A percentile compares a stretch with the other conserved stretches of the same genome.
Conservation (phyloP, 1,140 invertebrate genomes). For the Euglossa dilemma region DNA sequence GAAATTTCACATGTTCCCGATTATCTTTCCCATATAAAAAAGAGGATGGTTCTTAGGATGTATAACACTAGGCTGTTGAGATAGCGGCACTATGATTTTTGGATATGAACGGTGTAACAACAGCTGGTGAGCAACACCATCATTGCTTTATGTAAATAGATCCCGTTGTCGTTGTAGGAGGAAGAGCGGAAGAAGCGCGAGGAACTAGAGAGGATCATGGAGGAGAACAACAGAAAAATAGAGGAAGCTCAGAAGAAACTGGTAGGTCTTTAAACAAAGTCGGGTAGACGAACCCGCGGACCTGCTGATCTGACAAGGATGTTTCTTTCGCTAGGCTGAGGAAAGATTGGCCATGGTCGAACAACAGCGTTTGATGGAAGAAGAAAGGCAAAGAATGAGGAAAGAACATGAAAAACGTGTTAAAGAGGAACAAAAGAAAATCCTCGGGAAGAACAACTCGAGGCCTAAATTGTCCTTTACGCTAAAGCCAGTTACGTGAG, state of each 20-base stretch:
- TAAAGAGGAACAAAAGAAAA: constrained; percentile 98
- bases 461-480: constrained; percentile 97
- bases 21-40: constrained; percentile 67
- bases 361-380: constrained; percentile 97
- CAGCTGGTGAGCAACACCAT: constrained; percentile 75
- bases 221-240: constrained; percentile 98
- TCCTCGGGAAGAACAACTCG: constrained; percentile 98
- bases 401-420: constrained; percentile 95
- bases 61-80: constrained; percentile 76
- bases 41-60: constrained; percentile 76
- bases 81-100: constrained; percentile 77
- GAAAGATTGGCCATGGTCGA: constrained; percentile 98
- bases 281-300: background rate
- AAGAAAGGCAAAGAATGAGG: constrained; percentile 95
- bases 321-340: constrained; percentile 89
- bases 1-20: constrained; percentile 68
- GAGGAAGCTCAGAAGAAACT: constrained; percentile 98
- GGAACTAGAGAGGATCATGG: constrained; percentile 97
- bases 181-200: constrained; percentile 97
- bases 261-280: constrained; percentile 84
- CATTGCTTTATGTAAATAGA: constrained; percentile 78
- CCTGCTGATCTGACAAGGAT: background rate
- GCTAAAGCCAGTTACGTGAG: constrained; percentile 90
- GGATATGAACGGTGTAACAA: constrained; percentile 75
- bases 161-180: constrained; percentile 88